Evolutionary conservation across 2,888 invertebrate species (phyloP).

Genomic region (Trissolcus japonicus): DNA sequence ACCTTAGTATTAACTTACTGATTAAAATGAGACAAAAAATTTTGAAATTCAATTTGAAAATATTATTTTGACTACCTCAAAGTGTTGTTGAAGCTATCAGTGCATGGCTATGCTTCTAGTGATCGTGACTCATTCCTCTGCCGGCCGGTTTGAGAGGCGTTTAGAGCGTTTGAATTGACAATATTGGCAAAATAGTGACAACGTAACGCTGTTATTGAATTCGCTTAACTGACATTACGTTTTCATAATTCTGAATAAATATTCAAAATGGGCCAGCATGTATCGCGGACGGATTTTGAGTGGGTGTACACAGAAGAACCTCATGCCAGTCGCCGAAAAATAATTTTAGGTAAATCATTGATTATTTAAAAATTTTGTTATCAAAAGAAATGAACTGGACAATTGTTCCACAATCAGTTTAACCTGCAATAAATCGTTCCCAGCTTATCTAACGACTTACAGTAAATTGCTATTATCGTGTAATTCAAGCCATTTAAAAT

Average conservation of each 20-base stretch:
- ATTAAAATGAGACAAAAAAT: too few species aligned
- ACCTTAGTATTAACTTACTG: too few species aligned
- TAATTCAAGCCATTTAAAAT: too few species aligned
- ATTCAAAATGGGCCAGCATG: conserved; percentile 90
- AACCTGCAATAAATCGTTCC: conserved; percentile 6
- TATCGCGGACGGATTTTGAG: conserved; percentile 96
- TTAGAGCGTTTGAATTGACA: not conserved
- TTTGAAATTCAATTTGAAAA: too few species aligned
- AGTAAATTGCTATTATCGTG: too few species aligned
- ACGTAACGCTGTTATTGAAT: not conserved
- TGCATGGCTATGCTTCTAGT: not conserved
- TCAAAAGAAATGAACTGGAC: not conserved
- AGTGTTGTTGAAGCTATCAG: not conserved
- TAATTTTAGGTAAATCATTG: conserved; percentile 87
- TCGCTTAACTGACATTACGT: not conserved
- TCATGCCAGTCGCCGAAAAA: conserved; percentile 94
- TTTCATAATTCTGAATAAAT: not conserved
- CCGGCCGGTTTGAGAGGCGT: not conserved
- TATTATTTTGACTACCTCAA: not conserved
- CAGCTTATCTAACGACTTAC: not conserved
- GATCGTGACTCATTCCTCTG: not conserved
- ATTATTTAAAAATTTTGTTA: conserved; percentile 8
- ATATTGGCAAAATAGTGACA: not conserved
- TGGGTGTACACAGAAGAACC: conserved; percentile 99
- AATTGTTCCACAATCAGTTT: not conserved